Base-by-base conservation (phyloP, 2,888 invertebrate genomes). In the Polylopha cassiicola region DNA sequence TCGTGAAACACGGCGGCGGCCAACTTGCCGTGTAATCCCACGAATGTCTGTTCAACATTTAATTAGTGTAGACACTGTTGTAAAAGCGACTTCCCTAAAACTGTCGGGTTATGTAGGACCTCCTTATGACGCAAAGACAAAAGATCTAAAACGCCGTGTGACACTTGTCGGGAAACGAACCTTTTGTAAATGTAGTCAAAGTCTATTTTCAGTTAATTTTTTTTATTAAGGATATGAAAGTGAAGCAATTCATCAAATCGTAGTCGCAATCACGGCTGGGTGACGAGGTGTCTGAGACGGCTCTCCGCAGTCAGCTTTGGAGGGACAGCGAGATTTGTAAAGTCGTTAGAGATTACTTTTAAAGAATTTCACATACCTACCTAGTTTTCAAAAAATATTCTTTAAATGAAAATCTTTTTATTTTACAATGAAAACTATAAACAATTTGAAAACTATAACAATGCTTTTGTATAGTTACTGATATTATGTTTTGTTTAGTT, bases 211-310 rank as follows among this genome's bases (percentile, higher is more conserved):
- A 27, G 36, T 46, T 42, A 34, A 10, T 11, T 21, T 34, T 45
- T 46, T 48, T 39, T 34, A 29, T 47, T 48, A 56, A 53, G 55
- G 61, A 57, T 31, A 55, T 63, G 62, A 59, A 69, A 65, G 67
- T 62, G 62, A 59, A 68, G 69, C 58, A 65, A 75, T 73, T 73
- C 73, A 73, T 75, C 74, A 75, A 73, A 74, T 63, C 60, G 66
- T 62, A 72, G 71, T 66, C 72, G 72, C 73, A 75, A 73, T 74
- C 72, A 70, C 66, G 69, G 65, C 52, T 51, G 58, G 63, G 64
- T 69, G 73, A 69, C 65, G 65, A 62, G 61, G 57, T 65, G 65
- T 66, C 63, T 56, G 56, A 54, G 52, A 47, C 50, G 44, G 53
- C 57, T 52, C 51, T 37, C 52, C 51, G 36, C 58, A 53, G 59